Evolutionary conservation across 2,888 invertebrate species (phyloP).

Genomic region (Drosophila dives): DNA sequence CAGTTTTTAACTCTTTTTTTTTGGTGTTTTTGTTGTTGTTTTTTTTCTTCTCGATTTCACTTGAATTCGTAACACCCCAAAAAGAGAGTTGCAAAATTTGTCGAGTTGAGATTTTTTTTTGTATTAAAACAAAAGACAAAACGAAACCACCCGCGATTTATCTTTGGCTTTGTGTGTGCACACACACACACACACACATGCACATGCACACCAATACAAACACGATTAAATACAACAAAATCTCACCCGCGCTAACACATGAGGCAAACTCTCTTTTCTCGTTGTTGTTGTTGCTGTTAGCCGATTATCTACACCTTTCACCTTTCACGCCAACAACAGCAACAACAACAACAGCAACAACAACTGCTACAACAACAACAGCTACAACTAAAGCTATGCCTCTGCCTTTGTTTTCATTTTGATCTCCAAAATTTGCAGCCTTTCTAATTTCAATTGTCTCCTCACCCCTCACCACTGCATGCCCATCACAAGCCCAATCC

Average conservation of each 20-base stretch:
- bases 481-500: background rate
- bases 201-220: background rate
- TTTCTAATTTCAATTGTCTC: constrained; percentile 80
- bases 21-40: constrained; percentile 21
- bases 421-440: constrained; percentile 65
- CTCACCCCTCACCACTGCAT: background rate
- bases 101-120: constrained; percentile 59
- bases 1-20: constrained; percentile 65
- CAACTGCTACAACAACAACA: constrained; percentile 26
- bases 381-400: constrained; percentile 22
- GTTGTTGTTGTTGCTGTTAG: constrained; percentile 43
- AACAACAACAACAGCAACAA: constrained; percentile 43
- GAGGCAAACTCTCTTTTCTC: constrained; percentile 63
- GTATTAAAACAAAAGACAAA: constrained; percentile 67
- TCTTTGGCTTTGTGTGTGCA: constrained; percentile 23
- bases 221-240: constrained; percentile 31
- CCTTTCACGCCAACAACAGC: constrained; percentile 65
- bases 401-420: constrained; percentile 49
- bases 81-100: constrained; percentile 68
- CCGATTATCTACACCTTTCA: constrained; percentile 74
- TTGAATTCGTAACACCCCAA: constrained; percentile 74
- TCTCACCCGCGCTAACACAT: constrained; percentile 74
- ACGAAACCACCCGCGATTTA: constrained; percentile 78
- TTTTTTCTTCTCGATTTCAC: constrained; percentile 62
- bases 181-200: constrained; percentile 11